phyloP scores from a whole-genome alignment of 2,113 vertebrate species.

The Lampris incognitus region DNA sequence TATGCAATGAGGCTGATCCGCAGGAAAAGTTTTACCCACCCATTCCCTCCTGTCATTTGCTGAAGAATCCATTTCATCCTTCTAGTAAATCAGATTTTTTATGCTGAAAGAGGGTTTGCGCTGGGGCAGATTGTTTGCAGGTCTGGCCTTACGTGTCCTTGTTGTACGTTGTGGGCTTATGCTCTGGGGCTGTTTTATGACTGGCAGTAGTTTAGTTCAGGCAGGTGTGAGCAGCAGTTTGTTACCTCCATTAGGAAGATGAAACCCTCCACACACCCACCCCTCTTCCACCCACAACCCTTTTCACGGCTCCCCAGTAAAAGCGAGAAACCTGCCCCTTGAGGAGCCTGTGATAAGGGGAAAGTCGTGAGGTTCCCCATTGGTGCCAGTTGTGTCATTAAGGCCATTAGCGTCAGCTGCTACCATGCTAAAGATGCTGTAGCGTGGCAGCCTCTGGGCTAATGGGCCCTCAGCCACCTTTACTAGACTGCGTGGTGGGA shows the following conservation, averaged over 20 bases:
- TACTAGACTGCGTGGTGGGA: slow-evolving; percentile 20
- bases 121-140: too few species aligned
- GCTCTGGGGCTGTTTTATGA: too few species aligned
- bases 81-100: too few species aligned
- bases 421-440: slow-evolving; percentile 57
- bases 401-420: slow-evolving; percentile 71
- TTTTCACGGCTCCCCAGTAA: not conserved
- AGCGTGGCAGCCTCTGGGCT: slow-evolving; percentile 44
- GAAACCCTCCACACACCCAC: not conserved
- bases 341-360: slow-evolving; percentile 8
- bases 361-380: slow-evolving; percentile 42
- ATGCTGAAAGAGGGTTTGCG: too few species aligned
- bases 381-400: slow-evolving; percentile 72
- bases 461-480: slow-evolving; percentile 34
- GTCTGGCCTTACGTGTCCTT: too few species aligned
- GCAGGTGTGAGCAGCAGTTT: slow-evolving; percentile 53
- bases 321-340: slow-evolving; percentile 10
- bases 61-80: too few species aligned
- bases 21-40: too few species aligned
- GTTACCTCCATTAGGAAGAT: slow-evolving; percentile 59
- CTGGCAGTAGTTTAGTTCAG: slow-evolving; percentile 9
- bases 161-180: too few species aligned
- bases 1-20: too few species aligned
- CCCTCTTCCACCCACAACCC: not conserved
- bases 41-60: too few species aligned